Base-by-base conservation (phyloP, 2,888 invertebrate species). In the Diarsia rubi region DNA sequence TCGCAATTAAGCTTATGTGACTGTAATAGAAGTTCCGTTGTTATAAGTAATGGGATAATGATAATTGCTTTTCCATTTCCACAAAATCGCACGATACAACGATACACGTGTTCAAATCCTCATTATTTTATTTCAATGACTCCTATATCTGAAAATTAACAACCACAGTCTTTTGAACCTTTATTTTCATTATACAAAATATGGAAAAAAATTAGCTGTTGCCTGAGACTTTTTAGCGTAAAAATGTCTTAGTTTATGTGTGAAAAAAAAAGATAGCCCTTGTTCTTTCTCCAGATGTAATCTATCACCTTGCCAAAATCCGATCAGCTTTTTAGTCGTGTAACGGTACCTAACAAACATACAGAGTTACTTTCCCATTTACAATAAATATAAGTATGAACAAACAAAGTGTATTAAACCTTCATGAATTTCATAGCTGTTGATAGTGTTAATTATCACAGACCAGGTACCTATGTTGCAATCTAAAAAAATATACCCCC, bases 1-100 rank as follows among this genome's bases (percentile, higher is more conserved):
- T 49, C 27, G 14, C 64, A 14, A 63, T 54, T 21, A 47, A 62
- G 14, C n/a, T 31, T 21, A 44, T 37, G 16, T 44, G 54, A 76
- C 47, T 47, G 63, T 60, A 52, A 24, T 57, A 49, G 21, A 47
- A 57, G 31, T 69, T 24, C 31, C 64, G 21, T 69, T 69, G 14
- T 67, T 3, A 19, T 21, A 37, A 24, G 31, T 44, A 47, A 62
- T 62, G 45, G 27, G 27, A 63, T 31, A 21, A 6, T 74, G 47
- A 31, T 37, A 11, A 47, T 73, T 11, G 11, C 14, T 12, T 57
- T 47, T 57, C 12, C 5, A 62, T 75, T 52, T 54, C 42, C 24
- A 31, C 45, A 45, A 62, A 45, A 76, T 60, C 6, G 1, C 27
- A 11, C 16, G 11, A 59, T 19, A 57, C n/a, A 24, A 31, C 11